Evolutionary conservation across 2,113 vertebrate genomes (phyloP).

Genomic region (Ceyx melanurus): DNA sequence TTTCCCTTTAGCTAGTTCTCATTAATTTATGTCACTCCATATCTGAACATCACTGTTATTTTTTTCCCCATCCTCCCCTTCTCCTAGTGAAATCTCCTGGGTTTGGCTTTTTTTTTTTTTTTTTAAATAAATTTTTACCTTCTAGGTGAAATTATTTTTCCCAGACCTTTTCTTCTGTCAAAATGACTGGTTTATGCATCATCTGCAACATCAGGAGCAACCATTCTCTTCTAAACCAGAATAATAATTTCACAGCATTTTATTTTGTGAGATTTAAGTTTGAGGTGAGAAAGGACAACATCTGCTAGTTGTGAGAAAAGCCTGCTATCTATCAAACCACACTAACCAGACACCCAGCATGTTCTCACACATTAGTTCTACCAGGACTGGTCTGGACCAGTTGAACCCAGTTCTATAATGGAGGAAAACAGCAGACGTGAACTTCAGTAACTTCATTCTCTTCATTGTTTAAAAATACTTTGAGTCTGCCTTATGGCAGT

Average conservation of each 20-base stretch:
- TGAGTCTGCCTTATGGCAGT: background rate
- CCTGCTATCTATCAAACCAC: background rate
- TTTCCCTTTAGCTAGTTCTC: background rate
- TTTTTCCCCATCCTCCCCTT: background rate
- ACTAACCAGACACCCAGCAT: background rate
- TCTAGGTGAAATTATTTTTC: background rate
- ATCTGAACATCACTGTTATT: background rate
- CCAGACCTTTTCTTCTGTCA: background rate
- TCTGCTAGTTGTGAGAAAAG: background rate
- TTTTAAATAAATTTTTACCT: background rate
- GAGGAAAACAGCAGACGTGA: background rate
- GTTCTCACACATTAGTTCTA: background rate
- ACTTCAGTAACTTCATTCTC: background rate
- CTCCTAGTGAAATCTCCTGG: background rate
- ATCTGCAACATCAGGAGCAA: background rate
- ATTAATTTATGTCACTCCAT: background rate
- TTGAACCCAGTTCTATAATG: background rate
- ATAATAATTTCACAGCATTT: background rate
- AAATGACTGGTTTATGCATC: background rate
- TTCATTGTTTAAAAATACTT: conserved; percentile 10
- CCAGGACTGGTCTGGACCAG: background rate
- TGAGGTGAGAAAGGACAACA: background rate
- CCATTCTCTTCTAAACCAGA: background rate
- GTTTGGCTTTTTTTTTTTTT: background rate
- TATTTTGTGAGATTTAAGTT: background rate